Evolutionary conservation across 2,888 invertebrate genomes (phyloP).

Genomic region (Brachyptera risi): DNA sequence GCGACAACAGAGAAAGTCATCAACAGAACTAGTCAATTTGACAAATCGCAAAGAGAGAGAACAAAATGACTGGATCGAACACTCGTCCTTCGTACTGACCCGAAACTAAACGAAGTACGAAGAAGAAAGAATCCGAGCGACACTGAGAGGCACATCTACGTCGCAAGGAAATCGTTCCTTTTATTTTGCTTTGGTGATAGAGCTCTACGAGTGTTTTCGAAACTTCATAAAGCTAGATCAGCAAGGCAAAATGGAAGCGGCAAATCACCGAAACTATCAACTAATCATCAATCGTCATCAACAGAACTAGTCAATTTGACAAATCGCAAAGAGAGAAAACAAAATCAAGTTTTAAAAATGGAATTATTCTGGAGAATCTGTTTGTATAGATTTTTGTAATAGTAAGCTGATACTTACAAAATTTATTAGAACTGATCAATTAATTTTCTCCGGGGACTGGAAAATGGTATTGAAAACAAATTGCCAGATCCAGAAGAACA

Average conservation of each 20-base stretch:
- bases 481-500: too few species aligned
- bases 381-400: too few species aligned
- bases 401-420: too few species aligned
- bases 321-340: constrained; percentile 37
- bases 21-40: too few species aligned
- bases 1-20: background rate
- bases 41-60: constrained; percentile 39
- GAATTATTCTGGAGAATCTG: too few species aligned
- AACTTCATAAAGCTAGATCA: constrained; percentile 48
- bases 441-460: too few species aligned
- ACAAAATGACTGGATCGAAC: constrained; percentile 49
- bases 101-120: background rate
- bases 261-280: background rate
- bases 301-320: too few species aligned
- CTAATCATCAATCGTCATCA: background rate
- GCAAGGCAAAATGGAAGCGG: constrained; percentile 41
- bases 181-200: constrained; percentile 55
- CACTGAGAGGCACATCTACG: too few species aligned
- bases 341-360: too few species aligned
- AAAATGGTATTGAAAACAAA: too few species aligned
- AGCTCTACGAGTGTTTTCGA: constrained; percentile 47
- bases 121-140: too few species aligned
- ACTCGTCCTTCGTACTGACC: constrained; percentile 42
- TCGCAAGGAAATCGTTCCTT: background rate
- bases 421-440: too few species aligned